A percentile compares a stretch with the other conserved stretches of the same genome.
These are phyloP conservation scores for Muraenolepis orangiensis DNA, from an alignment of 2,797 vertebrate species.

Conservation along the genomic window DNA sequence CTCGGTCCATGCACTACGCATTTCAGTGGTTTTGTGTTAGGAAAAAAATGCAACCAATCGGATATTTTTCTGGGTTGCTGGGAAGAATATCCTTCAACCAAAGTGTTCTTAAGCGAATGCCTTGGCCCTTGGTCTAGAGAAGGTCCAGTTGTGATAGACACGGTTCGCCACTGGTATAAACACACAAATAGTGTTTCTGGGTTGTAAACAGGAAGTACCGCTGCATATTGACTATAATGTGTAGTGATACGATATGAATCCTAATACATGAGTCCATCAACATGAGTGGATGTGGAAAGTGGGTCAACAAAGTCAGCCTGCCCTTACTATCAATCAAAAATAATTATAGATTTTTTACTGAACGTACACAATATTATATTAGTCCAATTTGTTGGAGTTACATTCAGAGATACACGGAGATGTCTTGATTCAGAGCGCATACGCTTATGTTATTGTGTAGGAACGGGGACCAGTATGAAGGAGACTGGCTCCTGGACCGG, in stretches of 20 bases:
- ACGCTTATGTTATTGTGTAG: conserved; percentile 36
- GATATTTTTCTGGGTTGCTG: too few species aligned
- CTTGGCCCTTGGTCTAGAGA: too few species aligned
- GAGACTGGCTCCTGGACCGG: conserved; percentile 65
- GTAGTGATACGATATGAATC: not conserved
- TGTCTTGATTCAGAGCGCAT: not conserved
- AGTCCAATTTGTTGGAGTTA: not conserved
- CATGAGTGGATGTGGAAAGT: not conserved
- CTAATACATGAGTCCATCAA: not conserved
- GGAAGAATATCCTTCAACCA: too few species aligned
- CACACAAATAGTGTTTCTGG: not conserved
- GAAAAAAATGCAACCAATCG: too few species aligned
- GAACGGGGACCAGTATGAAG: conserved; percentile 66
- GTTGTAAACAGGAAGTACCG: not conserved
- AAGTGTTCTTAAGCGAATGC: too few species aligned
- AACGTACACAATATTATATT: not conserved
- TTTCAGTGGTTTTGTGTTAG: too few species aligned
- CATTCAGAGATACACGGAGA: not conserved
- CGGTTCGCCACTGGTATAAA: too few species aligned
- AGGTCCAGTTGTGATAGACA: too few species aligned
- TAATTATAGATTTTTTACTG: not conserved
- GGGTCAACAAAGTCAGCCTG: not conserved
- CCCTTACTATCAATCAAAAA: not conserved
- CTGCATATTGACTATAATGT: not conserved
- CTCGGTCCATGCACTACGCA: too few species aligned